phyloP scores from a whole-genome alignment of 2,113 vertebrate species.

The Hyperopisus bebe region DNA sequence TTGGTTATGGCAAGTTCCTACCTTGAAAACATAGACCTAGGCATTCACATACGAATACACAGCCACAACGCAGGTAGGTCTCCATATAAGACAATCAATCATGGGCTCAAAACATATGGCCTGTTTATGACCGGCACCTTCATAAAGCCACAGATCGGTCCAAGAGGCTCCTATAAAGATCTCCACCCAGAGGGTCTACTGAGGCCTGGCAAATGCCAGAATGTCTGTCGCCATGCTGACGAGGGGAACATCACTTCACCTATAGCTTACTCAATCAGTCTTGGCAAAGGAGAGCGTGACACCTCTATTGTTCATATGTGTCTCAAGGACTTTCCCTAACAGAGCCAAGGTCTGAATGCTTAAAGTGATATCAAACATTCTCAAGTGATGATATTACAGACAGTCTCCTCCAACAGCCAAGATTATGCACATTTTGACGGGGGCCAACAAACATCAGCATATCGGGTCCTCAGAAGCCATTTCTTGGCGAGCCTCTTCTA shows the following conservation, averaged over 20 bases:
- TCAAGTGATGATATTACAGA: not conserved
- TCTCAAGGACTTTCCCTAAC: not conserved
- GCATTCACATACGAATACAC: not conserved
- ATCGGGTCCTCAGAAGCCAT: not conserved
- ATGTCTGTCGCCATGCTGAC: not conserved
- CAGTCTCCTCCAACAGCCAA: not conserved
- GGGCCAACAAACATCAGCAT: not conserved
- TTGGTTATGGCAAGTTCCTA: not conserved
- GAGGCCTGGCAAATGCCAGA: not conserved
- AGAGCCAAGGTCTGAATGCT: not conserved
- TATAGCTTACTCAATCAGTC: not conserved
- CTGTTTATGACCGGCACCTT: not conserved
- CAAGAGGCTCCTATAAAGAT: not conserved
- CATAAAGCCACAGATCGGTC: not conserved
- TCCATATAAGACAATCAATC: not conserved
- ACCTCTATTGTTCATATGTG: not conserved
- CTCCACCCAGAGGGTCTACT: not conserved
- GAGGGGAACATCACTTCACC: not conserved
- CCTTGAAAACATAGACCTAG: not conserved
- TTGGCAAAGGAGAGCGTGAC: not conserved
- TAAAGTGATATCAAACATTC: conserved; percentile 11
- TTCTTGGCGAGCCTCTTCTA: conserved; percentile 10
- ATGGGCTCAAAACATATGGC: not conserved
- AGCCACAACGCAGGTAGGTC: not conserved
- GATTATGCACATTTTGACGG: not conserved